Percentiles rank a stretch among this genome's conserved stretches.
These are phyloP conservation scores for Platyscapa corneri DNA, from an alignment of 1,140 invertebrate species.

Conservation along the genomic window DNA sequence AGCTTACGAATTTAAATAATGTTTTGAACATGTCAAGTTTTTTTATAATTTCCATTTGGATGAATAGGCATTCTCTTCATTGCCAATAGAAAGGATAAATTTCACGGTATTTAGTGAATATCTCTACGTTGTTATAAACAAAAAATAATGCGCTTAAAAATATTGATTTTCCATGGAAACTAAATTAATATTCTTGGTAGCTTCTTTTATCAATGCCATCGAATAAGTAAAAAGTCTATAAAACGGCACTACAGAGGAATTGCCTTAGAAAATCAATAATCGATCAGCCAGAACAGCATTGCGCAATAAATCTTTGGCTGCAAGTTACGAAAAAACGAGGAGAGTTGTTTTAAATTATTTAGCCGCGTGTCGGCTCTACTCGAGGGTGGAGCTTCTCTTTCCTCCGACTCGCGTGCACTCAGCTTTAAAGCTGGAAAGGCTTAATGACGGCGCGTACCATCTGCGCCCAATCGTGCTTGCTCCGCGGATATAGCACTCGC, in stretches of 20 bases:
- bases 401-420: conserved; percentile 18
- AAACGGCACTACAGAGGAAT: not conserved
- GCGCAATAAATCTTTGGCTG: conserved; percentile 50
- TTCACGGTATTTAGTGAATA: not conserved
- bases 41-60: no score
- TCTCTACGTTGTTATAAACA: not conserved
- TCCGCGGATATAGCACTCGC: conserved; percentile 57
- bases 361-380: not conserved
- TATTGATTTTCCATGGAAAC: not conserved
- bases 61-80: no score
- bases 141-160: not conserved
- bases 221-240: not conserved
- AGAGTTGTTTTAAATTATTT: conserved; percentile 52
- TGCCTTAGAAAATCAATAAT: conserved; percentile 48
- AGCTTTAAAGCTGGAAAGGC: conserved; percentile 53
- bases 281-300: conserved; percentile 30
- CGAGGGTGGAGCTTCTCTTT: conserved; percentile 12
- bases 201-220: not conserved
- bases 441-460: conserved; percentile 59
- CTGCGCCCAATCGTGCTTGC: conserved; percentile 66
- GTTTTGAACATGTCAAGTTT: no score
- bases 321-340: conserved; percentile 31
- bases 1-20: no score
- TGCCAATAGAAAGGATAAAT: not conserved
- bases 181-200: not conserved